Evolutionary conservation across 1,140 invertebrate genomes (phyloP).

Genomic region (Drosophila orosa): DNA sequence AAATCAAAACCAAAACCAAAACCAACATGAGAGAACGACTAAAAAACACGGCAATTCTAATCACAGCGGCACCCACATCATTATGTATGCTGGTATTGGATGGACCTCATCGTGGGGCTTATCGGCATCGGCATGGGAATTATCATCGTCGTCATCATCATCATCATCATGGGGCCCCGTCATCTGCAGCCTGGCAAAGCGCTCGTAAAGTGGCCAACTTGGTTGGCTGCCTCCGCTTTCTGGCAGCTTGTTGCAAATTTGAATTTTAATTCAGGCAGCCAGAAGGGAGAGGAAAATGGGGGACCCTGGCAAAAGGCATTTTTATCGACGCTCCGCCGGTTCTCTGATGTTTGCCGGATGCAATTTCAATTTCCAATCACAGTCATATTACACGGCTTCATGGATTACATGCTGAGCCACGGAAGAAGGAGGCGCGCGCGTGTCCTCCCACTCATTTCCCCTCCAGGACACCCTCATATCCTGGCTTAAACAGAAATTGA

Average conservation of each 20-base stretch:
- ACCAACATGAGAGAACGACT: background rate
- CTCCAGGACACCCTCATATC: conserved; percentile 17
- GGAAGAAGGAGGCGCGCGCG: background rate
- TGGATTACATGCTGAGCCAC: conserved; percentile 55
- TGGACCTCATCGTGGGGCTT: conserved; percentile 57
- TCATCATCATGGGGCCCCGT: conserved; percentile 33
- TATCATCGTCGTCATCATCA: conserved; percentile 34
- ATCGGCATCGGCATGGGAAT: conserved; percentile 48
- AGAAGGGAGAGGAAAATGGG: background rate
- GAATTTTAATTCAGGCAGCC: conserved; percentile 49
- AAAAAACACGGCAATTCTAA: conserved; percentile 41
- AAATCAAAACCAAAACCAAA: conserved; percentile 34
- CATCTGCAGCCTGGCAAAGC: conserved; percentile 46
- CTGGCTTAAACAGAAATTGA: conserved; percentile 48
- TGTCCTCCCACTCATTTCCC: conserved; percentile 23
- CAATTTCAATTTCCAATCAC: conserved; percentile 81
- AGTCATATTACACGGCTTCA: conserved; percentile 78
- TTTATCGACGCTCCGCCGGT: conserved; percentile 39
- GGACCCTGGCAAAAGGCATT: conserved; percentile 27
- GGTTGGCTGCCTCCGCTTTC: conserved; percentile 39
- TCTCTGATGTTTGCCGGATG: conserved; percentile 68
- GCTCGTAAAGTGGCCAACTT: conserved; percentile 65
- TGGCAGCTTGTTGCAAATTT: conserved; percentile 57
- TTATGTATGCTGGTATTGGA: conserved; percentile 18
- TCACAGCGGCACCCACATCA: conserved; percentile 28